A percentile compares a stretch with the other conserved stretches of the same genome.
phyloP scores from a whole-genome alignment of 2,797 vertebrate species.

The Lepus townsendii region DNA sequence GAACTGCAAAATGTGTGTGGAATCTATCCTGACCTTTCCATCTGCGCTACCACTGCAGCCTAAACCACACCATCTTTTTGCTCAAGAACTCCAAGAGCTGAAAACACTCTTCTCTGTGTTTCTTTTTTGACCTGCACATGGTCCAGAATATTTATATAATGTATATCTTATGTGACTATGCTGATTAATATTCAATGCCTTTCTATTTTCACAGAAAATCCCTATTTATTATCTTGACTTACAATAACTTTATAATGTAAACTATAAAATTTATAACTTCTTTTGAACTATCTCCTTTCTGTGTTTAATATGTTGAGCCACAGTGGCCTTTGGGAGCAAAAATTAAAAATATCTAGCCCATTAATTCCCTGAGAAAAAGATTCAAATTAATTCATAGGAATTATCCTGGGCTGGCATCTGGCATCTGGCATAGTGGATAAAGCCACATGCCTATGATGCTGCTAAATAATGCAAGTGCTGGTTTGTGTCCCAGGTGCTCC shows the following conservation, averaged over 20 bases:
- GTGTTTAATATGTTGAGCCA: background rate
- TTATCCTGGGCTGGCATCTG: too few species aligned
- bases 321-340: background rate
- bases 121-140: background rate
- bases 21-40: background rate
- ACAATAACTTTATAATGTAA: background rate
- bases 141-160: background rate
- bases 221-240: background rate
- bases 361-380: background rate
- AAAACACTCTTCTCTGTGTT: background rate
- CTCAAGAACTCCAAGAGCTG: background rate
- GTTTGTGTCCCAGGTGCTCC: too few species aligned
- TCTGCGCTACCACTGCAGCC: background rate
- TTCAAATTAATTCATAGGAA: conserved; percentile 12
- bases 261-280: background rate
- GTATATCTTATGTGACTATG: background rate
- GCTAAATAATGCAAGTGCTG: too few species aligned
- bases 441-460: too few species aligned
- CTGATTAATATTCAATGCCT: background rate
- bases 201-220: conserved; percentile 4
- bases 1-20: background rate
- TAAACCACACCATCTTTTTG: background rate
- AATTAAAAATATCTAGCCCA: background rate
- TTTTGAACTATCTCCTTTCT: background rate
- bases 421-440: too few species aligned